These are phyloP conservation scores for Psephotus haematonotus DNA, from an alignment of 2,113 vertebrate species.

Conservation along the genomic window DNA sequence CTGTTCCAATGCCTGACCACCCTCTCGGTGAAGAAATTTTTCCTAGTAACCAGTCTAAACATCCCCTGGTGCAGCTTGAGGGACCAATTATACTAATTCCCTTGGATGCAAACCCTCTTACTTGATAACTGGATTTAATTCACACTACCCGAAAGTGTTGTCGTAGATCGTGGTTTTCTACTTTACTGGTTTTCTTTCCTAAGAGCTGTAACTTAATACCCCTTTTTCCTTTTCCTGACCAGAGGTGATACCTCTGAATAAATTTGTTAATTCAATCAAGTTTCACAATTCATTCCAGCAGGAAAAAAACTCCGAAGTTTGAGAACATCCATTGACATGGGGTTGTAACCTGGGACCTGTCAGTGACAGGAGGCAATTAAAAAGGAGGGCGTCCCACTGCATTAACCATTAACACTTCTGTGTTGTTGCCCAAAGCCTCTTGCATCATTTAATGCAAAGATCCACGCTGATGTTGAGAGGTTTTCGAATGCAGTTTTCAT, in stretches of 20 bases:
- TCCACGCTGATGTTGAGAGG: neutral
- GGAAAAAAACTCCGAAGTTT: neutral
- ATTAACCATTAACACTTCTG: constrained; percentile 26
- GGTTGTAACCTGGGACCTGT: neutral
- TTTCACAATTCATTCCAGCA: neutral
- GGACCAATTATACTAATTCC: neutral
- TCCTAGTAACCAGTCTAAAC: neutral
- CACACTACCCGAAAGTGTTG: neutral
- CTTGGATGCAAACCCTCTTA: neutral
- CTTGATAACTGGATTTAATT: neutral
- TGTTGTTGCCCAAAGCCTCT: constrained; percentile 14
- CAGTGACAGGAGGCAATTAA: constrained; percentile 38
- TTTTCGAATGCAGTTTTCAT: constrained; percentile 60
- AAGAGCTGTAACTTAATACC: neutral
- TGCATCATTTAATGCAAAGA: neutral
- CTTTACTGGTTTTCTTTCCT: neutral
- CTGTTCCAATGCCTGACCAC: neutral
- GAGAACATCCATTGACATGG: neutral
- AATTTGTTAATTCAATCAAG: neutral
- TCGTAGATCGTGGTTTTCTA: neutral
- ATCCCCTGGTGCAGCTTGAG: neutral
- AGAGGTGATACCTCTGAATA: neutral
- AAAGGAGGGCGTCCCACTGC: neutral
- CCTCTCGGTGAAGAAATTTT: neutral
- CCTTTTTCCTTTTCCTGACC: neutral